A percentile compares a stretch with the other conserved stretches of the same genome.
These are phyloP conservation scores for Archips xylosteana DNA, from an alignment of 2,888 invertebrate species.

Conservation along the genomic window DNA sequence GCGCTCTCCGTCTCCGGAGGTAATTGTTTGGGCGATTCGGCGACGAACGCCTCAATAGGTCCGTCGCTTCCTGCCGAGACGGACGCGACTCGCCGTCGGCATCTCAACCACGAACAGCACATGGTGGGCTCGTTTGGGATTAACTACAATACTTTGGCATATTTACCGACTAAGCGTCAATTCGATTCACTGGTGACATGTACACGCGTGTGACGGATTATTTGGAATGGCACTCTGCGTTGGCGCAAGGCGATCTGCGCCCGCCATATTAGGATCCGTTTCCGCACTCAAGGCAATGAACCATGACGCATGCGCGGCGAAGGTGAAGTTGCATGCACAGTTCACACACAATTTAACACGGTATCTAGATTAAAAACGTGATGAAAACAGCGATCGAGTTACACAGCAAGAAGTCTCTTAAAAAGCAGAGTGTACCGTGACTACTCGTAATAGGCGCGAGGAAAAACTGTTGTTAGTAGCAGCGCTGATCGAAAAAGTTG, in stretches of 20 bases:
- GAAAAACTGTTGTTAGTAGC: neutral
- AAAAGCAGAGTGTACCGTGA: conserved; percentile 19
- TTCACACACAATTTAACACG: conserved; percentile 44
- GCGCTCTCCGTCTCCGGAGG: conserved; percentile 53
- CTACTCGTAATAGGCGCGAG: neutral
- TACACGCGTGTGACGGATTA: conserved; percentile 66
- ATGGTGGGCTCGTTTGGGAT: conserved; percentile 62
- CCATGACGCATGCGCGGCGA: conserved; percentile 72
- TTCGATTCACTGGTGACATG: conserved; percentile 53
- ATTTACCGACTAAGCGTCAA: conserved; percentile 8
- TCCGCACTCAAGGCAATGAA: conserved; percentile 83
- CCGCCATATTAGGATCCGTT: conserved; percentile 81
- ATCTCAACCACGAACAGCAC: conserved; percentile 81
- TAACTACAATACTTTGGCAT: conserved; percentile 46
- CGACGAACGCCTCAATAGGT: conserved; percentile 65
- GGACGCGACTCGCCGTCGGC: conserved; percentile 71
- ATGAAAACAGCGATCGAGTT: conserved; percentile 29
- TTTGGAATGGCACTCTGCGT: conserved; percentile 71
- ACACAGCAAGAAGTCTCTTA: conserved; percentile 18
- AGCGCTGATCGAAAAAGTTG: conserved; percentile 12
- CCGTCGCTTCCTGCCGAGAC: conserved; percentile 65
- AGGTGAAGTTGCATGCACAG: conserved; percentile 51
- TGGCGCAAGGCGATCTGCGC: conserved; percentile 78
- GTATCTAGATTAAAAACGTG: conserved; percentile 41
- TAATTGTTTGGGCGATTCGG: conserved; percentile 36